These are phyloP conservation scores for Muscicapa adusta DNA, from an alignment of 2,113 vertebrate genomes.

Conservation along the genomic window DNA sequence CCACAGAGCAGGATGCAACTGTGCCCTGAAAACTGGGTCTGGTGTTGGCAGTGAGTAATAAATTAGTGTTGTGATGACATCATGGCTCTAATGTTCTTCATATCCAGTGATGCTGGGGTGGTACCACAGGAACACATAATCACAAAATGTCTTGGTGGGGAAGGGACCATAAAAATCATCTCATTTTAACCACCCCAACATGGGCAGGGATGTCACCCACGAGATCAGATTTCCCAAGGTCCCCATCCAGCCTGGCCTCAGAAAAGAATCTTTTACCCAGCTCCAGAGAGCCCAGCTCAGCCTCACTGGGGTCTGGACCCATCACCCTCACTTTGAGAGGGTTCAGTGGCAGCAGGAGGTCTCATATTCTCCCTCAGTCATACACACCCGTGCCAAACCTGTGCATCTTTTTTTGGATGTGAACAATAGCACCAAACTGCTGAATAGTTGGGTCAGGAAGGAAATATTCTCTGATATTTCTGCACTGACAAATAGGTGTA, in stretches of 20 bases:
- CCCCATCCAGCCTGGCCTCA: background rate
- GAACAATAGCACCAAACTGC: background rate
- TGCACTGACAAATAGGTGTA: background rate
- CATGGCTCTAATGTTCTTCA: background rate
- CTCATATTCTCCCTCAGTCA: background rate
- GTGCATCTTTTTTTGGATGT: background rate
- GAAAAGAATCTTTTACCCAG: background rate
- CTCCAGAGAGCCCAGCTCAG: background rate
- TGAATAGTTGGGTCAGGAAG: background rate
- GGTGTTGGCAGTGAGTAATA: background rate
- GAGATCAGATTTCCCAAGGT: background rate
- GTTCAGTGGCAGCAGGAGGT: background rate
- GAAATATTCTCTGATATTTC: background rate
- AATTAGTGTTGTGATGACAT: background rate
- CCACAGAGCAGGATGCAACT: fast-evolving
- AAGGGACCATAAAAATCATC: background rate
- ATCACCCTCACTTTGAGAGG: background rate
- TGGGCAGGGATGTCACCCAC: fast-evolving
- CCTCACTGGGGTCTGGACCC: background rate
- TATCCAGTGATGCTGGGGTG: background rate
- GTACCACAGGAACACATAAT: background rate
- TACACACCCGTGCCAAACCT: background rate
- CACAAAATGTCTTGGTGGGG: background rate
- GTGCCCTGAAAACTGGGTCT: background rate
- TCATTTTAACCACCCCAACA: background rate